phyloP scores from a whole-genome alignment of 2,888 invertebrate genomes.

The Cosmopolites sordidus region DNA sequence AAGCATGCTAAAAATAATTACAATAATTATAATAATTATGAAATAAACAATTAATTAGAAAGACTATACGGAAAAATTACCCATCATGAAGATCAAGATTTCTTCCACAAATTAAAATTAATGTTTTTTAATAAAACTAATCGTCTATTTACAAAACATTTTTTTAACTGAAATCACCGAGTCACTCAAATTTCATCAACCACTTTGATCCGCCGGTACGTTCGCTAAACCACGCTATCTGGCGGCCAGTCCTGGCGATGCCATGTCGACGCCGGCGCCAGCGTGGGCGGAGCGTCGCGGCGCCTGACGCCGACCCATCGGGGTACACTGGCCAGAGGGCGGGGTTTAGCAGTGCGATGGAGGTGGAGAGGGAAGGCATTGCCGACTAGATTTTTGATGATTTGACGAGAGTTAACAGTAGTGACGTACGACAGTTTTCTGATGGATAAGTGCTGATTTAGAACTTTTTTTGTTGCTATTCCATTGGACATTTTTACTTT shows the following conservation, averaged over 20 bases:
- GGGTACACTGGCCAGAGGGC: background rate
- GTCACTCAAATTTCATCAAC: slow-evolving; percentile 1
- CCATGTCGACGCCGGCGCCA: slow-evolving; percentile 26
- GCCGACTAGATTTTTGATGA: slow-evolving; percentile 5
- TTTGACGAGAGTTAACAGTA: slow-evolving; percentile 13
- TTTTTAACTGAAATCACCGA: slow-evolving; percentile 16
- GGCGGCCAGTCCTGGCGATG: slow-evolving; percentile 35
- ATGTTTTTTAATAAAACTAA: slow-evolving; percentile 8
- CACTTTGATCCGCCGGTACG: slow-evolving; percentile 9
- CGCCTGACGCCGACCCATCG: slow-evolving; percentile 2
- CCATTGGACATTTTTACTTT: background rate
- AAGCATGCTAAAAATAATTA: too few relatives aligned
- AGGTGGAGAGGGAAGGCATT: slow-evolving; percentile 8
- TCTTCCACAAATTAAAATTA: background rate
- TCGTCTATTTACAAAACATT: slow-evolving; percentile 1
- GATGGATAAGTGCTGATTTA: slow-evolving; percentile 2
- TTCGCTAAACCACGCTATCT: slow-evolving; percentile 37
- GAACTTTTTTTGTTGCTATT: background rate
- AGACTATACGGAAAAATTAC: background rate
- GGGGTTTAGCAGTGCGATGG: background rate
- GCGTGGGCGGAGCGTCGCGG: slow-evolving; percentile 14
- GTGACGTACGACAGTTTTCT: slow-evolving; percentile 7
- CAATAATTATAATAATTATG: too few relatives aligned
- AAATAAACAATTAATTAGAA: too few relatives aligned
- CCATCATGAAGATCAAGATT: background rate